Conservation (phyloP, 2,888 invertebrate species). For the Apamea epomidion region DNA sequence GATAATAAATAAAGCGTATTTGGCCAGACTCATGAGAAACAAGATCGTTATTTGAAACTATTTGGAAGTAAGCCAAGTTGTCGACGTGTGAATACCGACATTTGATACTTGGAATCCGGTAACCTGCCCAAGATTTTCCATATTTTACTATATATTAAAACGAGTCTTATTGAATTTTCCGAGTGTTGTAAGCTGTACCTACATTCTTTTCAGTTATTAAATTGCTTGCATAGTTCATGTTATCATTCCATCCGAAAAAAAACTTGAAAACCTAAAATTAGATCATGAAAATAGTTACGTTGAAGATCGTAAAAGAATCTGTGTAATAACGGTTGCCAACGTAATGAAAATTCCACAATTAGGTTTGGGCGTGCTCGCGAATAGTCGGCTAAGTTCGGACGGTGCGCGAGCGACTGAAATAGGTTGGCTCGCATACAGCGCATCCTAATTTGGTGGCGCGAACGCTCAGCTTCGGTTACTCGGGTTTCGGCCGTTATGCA, state of each 20-base stretch:
- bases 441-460: constrained; percentile 91
- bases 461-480: constrained; percentile 80
- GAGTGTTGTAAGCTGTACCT: neutral
- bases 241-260: constrained; percentile 19
- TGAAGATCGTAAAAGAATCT: constrained; percentile 67
- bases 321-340: constrained; percentile 73
- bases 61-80: constrained; percentile 80
- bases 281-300: constrained; percentile 64
- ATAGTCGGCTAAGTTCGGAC: constrained; percentile 75
- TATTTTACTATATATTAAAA: constrained; percentile 45
- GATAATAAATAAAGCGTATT: constrained; percentile 76
- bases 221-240: constrained; percentile 13
- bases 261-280: constrained; percentile 57
- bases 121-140: constrained; percentile 52
- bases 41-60: constrained; percentile 80
- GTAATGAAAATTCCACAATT: constrained; percentile 81
- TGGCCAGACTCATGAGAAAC: constrained; percentile 76
- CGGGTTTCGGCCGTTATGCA: constrained; percentile 74
- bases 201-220: constrained; percentile 13
- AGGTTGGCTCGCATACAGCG: constrained; percentile 81
- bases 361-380: constrained; percentile 82
- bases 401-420: constrained; percentile 86
- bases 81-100: constrained; percentile 80
- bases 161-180: constrained; percentile 26
- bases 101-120: constrained; percentile 79